Percentiles rank a stretch among this genome's conserved stretches.
These are phyloP conservation scores for Sarcophaga caerulescens DNA, from an alignment of 2,888 invertebrate species.

Conservation along the genomic window DNA sequence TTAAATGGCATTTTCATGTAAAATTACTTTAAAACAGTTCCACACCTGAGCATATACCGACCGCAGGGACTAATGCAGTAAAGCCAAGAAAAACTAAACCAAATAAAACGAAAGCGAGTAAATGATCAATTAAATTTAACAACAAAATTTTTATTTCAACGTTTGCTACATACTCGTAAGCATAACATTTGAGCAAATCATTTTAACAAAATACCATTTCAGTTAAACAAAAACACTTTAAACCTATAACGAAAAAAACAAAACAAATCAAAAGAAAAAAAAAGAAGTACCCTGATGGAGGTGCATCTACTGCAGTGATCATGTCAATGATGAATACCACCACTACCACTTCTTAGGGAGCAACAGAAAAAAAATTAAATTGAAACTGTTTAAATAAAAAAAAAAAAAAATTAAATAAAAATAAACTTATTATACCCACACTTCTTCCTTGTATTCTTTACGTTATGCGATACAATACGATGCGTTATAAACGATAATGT, in stretches of 20 bases:
- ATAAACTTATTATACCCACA: conserved; percentile 60
- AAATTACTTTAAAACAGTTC: conserved; percentile 51
- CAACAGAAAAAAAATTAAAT: conserved; percentile 32
- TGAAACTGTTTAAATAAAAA: conserved; percentile 44
- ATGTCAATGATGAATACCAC: conserved; percentile 20
- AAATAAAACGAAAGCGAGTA: conserved; percentile 23
- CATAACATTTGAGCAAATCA: conserved; percentile 42
- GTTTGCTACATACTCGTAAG: conserved; percentile 14
- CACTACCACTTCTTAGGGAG: conserved; percentile 61
- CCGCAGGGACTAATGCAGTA: conserved; percentile 6
- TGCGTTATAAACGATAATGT: conserved; percentile 57
- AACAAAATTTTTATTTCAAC: conserved; percentile 48
- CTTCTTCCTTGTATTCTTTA: conserved; percentile 45
- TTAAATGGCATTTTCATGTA: conserved; percentile 61
- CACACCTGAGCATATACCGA: conserved; percentile 47
- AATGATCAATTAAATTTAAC: conserved; percentile 67
- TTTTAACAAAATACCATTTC: conserved; percentile 47
- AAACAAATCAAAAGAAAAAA: neutral
- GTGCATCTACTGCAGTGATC: neutral
- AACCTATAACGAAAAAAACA: no score
- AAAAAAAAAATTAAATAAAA: neutral
- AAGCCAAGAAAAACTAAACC: conserved; percentile 30
- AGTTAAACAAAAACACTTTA: neutral
- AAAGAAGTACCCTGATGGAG: neutral
- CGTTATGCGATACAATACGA: neutral